Evolutionary conservation across 1,140 invertebrate genomes (phyloP).

Genomic region (Alviniconcha marisindica): DNA sequence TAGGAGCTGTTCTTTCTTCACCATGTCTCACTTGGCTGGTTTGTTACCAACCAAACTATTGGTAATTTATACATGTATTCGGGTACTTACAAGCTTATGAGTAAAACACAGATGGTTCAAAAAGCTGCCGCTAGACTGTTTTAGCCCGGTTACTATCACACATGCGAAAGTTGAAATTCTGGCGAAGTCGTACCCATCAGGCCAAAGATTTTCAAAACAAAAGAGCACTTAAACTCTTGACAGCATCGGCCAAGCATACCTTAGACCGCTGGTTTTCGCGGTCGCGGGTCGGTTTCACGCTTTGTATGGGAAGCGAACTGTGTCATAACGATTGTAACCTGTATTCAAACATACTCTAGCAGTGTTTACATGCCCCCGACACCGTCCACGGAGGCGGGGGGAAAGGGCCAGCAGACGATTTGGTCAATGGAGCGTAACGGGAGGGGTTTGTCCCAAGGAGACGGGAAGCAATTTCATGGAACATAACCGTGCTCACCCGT

Average conservation of each 20-base stretch:
- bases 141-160: no score
- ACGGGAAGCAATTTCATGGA: constrained; percentile 9
- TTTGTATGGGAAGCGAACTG: not conserved
- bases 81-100: no score
- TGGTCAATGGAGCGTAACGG: constrained; percentile 12
- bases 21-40: not conserved
- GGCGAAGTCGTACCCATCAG: not conserved
- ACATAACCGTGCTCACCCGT: not conserved
- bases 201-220: not conserved
- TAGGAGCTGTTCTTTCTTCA: not conserved
- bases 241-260: not conserved
- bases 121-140: no score
- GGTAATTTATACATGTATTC: no score
- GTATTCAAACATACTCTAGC: not conserved
- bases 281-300: not conserved
- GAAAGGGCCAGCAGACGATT: not conserved
- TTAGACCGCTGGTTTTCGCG: not conserved
- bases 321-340: constrained; percentile 17
- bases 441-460: not conserved
- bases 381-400: not conserved
- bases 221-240: not conserved
- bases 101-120: no score
- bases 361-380: constrained; percentile 7
- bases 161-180: not conserved
- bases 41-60: no score